Base-by-base conservation (phyloP, 1,140 invertebrate genomes). In the Drosophila aff. region DNA sequence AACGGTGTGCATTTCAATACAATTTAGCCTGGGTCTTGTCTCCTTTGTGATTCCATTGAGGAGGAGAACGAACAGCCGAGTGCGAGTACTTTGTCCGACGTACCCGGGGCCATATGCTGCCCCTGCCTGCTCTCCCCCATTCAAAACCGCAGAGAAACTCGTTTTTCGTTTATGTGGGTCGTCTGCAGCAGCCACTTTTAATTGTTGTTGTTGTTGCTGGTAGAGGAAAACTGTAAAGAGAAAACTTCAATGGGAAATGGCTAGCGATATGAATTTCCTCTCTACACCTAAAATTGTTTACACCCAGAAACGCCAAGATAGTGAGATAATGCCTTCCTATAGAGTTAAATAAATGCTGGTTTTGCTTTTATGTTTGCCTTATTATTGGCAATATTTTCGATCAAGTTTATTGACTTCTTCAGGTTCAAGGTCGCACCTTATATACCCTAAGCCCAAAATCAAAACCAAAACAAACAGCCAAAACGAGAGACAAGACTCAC, bases 1-100 rank as follows among this genome's bases (percentile, higher is more conserved):
- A 77, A 59, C 78, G 81, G 86, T 80, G 64, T 85, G 76, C 67
- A 81, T 89, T 89, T 81, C 84, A 81, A 90, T 71, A 90, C 74
- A 89, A 89, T 78, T 79, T 66, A 67, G 60, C 40, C 46, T 59
- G 52, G 59, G 60, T 15, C 38, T 47, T 75, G 84, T 85, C 85
- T 74, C 53, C 53, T 90, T 89, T 85, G 79, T 89, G 41, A 67
- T 62, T 59, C 67, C 66, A 89, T 84, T 82, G 68, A 65, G 47
- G 43, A 44, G 49, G 84, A 78, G 65, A 76, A 65, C 64, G 41
- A 38, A 41, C 76, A 79, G 43, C 46, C 68, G 36, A 57, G 49
- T 79, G 50, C 75, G 65, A 75, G 52, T 81, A 77, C 77, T 71
- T 63, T 81, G 85, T 53, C 44, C 81, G 50, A 73, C 81, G 85